These are phyloP conservation scores for Saiga tatarica DNA, from an alignment of 2,113 vertebrate species.

Conservation along the genomic window DNA sequence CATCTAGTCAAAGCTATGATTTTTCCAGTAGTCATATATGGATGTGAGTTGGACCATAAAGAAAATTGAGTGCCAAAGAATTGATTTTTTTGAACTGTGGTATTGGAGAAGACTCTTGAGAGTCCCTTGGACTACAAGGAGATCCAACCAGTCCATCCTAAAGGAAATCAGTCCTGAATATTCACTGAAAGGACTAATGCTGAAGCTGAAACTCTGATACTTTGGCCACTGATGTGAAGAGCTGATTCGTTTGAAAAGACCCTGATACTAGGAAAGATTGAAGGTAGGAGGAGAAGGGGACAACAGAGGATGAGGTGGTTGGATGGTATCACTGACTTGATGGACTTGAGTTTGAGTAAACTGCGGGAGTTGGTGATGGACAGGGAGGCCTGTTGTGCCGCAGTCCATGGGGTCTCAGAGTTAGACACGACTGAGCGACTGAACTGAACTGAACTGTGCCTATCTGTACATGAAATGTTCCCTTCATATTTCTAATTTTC, in stretches of 20 bases:
- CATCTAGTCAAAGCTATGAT: not conserved
- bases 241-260: not conserved
- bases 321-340: not conserved
- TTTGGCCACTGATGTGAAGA: not conserved
- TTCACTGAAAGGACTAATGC: not conserved
- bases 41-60: not conserved
- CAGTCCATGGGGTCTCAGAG: not conserved
- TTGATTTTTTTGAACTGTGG: not conserved
- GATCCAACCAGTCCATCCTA: not conserved
- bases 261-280: not conserved
- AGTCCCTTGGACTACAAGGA: not conserved
- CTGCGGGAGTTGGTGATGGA: not conserved
- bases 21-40: not conserved
- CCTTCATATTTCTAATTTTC: not conserved
- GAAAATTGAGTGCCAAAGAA: not conserved
- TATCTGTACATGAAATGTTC: not conserved
- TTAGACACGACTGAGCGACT: rapidly evolving
- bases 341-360: not conserved
- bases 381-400: not conserved
- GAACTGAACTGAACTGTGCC: not conserved
- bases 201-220: not conserved
- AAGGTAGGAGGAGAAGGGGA: not conserved
- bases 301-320: not conserved
- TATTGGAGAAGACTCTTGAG: not conserved
- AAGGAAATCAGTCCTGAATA: not conserved